Evolutionary conservation across 2,797 vertebrate species (phyloP).

Genomic region (Myiotriccus ornatus): DNA sequence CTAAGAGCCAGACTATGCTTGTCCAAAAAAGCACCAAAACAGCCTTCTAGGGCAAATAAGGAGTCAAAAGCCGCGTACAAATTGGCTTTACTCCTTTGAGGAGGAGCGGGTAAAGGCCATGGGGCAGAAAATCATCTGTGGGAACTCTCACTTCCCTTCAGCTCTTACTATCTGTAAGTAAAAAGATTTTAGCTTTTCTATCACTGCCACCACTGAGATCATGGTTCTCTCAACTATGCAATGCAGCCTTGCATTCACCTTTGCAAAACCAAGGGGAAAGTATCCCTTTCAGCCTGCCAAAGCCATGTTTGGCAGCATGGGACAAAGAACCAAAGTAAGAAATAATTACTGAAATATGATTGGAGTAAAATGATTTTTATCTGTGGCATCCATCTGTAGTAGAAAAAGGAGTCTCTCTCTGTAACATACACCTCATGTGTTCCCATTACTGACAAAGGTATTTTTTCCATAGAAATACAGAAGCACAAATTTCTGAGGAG

Average conservation of each 20-base stretch:
- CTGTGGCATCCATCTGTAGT: not conserved
- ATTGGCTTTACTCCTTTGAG: not conserved
- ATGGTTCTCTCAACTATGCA: not conserved
- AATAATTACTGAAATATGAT: not conserved
- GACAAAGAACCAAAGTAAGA: not conserved
- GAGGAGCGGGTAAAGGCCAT: not conserved
- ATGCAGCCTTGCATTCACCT: not conserved
- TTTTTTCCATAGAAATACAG: not conserved
- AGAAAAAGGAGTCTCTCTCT: not conserved
- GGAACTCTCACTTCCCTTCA: not conserved
- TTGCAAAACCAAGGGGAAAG: not conserved
- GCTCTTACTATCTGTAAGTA: not conserved
- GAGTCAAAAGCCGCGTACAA: not conserved
- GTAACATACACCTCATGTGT: not conserved
- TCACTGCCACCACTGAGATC: not conserved
- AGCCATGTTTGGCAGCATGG: not conserved
- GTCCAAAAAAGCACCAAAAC: not conserved
- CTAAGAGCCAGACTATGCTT: not conserved
- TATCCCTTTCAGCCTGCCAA: not conserved
- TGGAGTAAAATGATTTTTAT: not conserved
- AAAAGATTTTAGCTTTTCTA: not conserved
- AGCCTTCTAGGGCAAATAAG: not conserved
- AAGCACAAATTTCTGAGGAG: not conserved
- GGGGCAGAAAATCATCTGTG: not conserved
- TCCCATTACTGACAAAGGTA: not conserved